A percentile compares a stretch with the other conserved stretches of the same genome.
Evolutionary conservation across 2,113 vertebrate genomes (phyloP).

Genomic region (Gymnocephalus cernua): DNA sequence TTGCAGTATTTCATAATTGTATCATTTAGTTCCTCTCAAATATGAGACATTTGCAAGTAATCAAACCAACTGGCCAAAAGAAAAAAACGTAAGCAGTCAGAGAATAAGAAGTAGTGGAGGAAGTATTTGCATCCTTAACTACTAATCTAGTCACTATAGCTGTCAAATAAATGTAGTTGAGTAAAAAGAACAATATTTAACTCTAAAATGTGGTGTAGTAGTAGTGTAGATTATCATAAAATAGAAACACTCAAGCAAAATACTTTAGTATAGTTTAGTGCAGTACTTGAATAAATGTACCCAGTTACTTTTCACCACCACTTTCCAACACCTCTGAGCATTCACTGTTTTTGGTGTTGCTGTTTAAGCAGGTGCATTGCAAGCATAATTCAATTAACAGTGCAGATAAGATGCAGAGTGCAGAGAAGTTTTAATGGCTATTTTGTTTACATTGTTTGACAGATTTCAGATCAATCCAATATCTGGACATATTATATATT

Average conservation of each 20-base stretch:
- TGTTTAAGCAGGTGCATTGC: not conserved
- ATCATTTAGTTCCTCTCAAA: not conserved
- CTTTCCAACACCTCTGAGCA: not conserved
- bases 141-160: not conserved
- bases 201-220: not conserved
- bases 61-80: not conserved
- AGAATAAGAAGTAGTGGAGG: not conserved
- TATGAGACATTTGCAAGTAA: not conserved
- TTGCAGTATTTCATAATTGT: constrained; percentile 6
- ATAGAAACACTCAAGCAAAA: not conserved
- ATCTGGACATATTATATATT: not conserved
- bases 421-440: not conserved
- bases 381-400: not conserved
- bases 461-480: constrained; percentile 12
- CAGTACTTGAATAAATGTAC: not conserved
- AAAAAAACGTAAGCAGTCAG: not conserved
- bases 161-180: not conserved
- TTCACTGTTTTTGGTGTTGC: not conserved
- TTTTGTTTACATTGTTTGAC: not conserved
- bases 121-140: not conserved
- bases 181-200: not conserved
- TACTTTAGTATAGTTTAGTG: not conserved
- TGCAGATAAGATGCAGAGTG: not conserved
- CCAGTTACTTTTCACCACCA: not conserved
- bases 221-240: not conserved